phyloP scores from a whole-genome alignment of 2,113 vertebrate species.

The Notarius lentiginosus region DNA sequence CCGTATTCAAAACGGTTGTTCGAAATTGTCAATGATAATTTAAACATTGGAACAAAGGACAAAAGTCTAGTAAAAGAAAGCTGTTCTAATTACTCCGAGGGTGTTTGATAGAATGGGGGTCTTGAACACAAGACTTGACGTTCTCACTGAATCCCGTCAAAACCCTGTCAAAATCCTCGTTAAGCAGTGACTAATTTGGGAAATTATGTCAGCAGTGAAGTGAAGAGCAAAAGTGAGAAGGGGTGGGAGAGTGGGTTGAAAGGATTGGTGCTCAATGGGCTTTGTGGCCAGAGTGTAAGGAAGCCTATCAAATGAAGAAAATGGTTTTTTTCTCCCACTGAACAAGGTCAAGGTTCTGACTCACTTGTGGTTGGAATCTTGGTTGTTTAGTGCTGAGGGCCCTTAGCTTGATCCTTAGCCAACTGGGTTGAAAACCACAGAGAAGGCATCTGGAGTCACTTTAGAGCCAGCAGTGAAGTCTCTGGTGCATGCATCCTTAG shows the following conservation, averaged over 20 bases:
- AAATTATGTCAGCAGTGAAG: conserved; percentile 78
- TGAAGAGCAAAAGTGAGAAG: conserved; percentile 69
- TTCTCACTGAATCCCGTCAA: conserved; percentile 78
- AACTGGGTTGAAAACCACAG: conserved; percentile 57
- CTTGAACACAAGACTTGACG: conserved; percentile 76
- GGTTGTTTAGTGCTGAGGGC: conserved; percentile 59
- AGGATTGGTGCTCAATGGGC: conserved; percentile 24
- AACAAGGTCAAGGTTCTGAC: conserved; percentile 64
- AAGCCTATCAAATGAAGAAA: conserved; percentile 60
- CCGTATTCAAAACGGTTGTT: conserved; percentile 26
- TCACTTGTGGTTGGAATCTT: conserved; percentile 55
- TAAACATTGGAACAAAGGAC: conserved; percentile 73
- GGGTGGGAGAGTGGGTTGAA: conserved; percentile 29
- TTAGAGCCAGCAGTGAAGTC: conserved; percentile 46
- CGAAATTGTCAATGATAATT: conserved; percentile 79
- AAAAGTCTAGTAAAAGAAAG: conserved; percentile 75
- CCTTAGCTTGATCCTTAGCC: conserved; percentile 58
- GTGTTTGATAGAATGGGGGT: conserved; percentile 71
- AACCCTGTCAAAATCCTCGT: conserved; percentile 75
- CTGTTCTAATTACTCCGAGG: conserved; percentile 82
- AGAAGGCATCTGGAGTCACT: conserved; percentile 63
- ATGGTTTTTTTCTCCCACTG: conserved; percentile 56
- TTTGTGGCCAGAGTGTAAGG: conserved; percentile 50
- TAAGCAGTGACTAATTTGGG: conserved; percentile 74
- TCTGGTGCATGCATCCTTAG: conserved; percentile 48